A percentile compares a stretch with the other conserved stretches of the same genome.
Evolutionary conservation across 2,797 vertebrate species (phyloP).

Genomic region (Aeoliscus strigatus): DNA sequence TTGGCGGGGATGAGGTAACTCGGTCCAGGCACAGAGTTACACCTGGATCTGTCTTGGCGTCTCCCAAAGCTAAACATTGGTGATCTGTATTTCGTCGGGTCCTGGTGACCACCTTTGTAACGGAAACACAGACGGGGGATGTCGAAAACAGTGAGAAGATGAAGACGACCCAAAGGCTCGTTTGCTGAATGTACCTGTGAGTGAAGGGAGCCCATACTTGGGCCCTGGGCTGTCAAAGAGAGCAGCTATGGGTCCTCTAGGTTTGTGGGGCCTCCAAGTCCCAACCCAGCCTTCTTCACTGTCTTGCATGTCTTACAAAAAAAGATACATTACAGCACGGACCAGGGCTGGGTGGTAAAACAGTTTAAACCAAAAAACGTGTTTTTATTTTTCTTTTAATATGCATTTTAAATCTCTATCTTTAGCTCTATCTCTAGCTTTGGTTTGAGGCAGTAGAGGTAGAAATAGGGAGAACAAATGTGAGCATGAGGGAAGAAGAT

Average conservation of each 20-base stretch:
- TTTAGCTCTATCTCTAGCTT: too few relatives aligned
- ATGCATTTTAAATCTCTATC: too few relatives aligned
- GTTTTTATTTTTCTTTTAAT: too few relatives aligned
- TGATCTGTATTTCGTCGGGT: slow-evolving; percentile 77
- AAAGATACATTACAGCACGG: too few relatives aligned
- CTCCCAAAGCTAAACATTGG: slow-evolving; percentile 82
- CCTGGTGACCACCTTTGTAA: slow-evolving; percentile 72
- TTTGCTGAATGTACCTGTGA: slow-evolving; percentile 74
- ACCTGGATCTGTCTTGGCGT: slow-evolving; percentile 39
- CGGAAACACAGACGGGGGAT: slow-evolving; percentile 4
- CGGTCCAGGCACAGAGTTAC: slow-evolving; percentile 77
- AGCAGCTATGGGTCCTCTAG: slow-evolving; percentile 85
- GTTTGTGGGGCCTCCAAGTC: slow-evolving; percentile 83
- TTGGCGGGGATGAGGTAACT: slow-evolving; percentile 76
- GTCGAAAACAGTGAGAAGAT: background rate
- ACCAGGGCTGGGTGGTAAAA: too few relatives aligned
- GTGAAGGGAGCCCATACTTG: slow-evolving; percentile 82
- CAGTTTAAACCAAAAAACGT: too few relatives aligned
- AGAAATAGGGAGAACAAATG: too few relatives aligned
- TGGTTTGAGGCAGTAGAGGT: too few relatives aligned
- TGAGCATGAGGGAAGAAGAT: too few relatives aligned
- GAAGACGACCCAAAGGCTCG: too few relatives aligned
- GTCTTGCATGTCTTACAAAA: too few relatives aligned
- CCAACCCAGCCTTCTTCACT: slow-evolving; percentile 77
- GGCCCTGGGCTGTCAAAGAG: slow-evolving; percentile 82